phyloP scores from a whole-genome alignment of 2,888 invertebrate genomes.

The Argyresthia goedartella region DNA sequence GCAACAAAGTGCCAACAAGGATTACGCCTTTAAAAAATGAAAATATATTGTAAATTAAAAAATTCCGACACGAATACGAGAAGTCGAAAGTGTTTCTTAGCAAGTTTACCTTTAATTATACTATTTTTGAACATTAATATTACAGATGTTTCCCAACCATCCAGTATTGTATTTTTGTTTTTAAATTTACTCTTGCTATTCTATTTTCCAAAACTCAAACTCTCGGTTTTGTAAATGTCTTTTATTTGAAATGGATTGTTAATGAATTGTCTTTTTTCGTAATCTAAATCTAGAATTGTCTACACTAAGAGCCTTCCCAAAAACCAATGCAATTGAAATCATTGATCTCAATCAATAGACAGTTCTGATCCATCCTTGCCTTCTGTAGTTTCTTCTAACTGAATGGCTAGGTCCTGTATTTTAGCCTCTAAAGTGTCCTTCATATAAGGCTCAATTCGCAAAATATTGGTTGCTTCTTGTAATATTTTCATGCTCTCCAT shows the following conservation, averaged over 20 bases:
- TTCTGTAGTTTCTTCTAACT: neutral
- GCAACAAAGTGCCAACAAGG: conserved; percentile 47
- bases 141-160: too few relatives aligned
- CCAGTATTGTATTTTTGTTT: too few relatives aligned
- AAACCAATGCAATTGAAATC: too few relatives aligned
- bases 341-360: conserved; percentile 10
- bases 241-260: neutral
- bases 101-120: too few relatives aligned
- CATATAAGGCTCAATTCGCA: conserved; percentile 73
- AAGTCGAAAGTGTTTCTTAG: too few relatives aligned
- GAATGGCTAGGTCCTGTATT: conserved; percentile 31
- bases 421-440: conserved; percentile 58
- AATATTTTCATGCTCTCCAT: conserved; percentile 68
- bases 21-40: conserved; percentile 48
- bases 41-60: neutral
- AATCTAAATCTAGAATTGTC: neutral
- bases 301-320: too few relatives aligned
- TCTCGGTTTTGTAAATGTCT: neutral
- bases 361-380: conserved; percentile 16
- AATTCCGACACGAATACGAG: too few relatives aligned
- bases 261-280: too few relatives aligned
- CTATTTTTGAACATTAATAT: too few relatives aligned
- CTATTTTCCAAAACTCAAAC: too few relatives aligned
- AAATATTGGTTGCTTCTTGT: conserved; percentile 72
- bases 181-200: too few relatives aligned